A percentile compares a stretch with the other conserved stretches of the same genome.
phyloP scores from a whole-genome alignment of 2,113 vertebrate species.

The Microtus oregoni region DNA sequence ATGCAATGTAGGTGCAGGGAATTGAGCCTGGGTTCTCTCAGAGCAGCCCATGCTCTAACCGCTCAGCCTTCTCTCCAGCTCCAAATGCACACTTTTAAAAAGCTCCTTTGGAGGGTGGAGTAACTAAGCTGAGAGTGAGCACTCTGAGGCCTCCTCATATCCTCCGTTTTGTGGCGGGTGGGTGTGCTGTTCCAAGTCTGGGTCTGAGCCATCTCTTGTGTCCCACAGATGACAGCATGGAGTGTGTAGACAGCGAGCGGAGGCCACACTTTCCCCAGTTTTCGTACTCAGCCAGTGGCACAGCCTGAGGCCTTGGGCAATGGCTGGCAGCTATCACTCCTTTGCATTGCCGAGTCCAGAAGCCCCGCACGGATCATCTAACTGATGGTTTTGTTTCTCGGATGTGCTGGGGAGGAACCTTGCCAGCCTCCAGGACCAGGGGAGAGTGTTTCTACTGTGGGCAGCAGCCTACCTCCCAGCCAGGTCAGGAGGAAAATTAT shows the following conservation, averaged over 20 bases:
- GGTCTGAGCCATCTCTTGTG: background rate
- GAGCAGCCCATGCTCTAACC: background rate
- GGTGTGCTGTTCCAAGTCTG: rapidly evolving
- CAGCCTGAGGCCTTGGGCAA: conserved; percentile 85
- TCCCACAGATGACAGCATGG: conserved; percentile 94
- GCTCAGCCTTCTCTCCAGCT: background rate
- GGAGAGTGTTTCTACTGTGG: background rate
- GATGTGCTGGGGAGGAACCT: conserved; percentile 83
- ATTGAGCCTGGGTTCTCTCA: background rate
- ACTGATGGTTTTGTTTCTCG: conserved; percentile 70
- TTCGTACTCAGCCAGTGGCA: conserved; percentile 97
- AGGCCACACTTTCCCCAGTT: conserved; percentile 98
- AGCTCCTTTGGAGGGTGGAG: background rate
- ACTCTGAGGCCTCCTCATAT: background rate
- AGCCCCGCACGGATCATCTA: conserved; percentile 68
- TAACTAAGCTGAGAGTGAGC: rapidly evolving
- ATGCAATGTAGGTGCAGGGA: background rate
- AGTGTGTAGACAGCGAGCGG: conserved; percentile 95
- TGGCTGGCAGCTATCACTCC: background rate
- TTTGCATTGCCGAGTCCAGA: background rate
- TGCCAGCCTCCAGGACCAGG: background rate
- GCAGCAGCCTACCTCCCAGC: conserved; percentile 80
- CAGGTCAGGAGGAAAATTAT: conserved; percentile 69
- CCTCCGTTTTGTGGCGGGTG: background rate
- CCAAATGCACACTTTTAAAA: too few species aligned